A percentile compares a stretch with the other conserved stretches of the same genome.
Conservation (phyloP, 2,888 invertebrate genomes). For the Latrodectus elegans region DNA sequence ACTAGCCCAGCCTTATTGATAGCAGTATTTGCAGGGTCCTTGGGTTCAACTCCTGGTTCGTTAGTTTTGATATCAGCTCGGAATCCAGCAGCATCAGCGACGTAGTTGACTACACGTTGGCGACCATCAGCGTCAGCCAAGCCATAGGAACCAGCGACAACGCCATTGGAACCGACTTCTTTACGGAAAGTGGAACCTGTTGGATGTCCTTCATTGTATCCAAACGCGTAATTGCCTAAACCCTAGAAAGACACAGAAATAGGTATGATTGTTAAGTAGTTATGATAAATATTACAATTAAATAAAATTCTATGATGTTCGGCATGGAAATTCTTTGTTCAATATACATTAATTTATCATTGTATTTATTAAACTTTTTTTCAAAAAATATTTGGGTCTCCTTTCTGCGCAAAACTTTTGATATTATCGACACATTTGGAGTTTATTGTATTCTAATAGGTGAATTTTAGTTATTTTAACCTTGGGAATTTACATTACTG, state of each 20-base stretch:
- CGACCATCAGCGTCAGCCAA: slow-evolving; percentile 70
- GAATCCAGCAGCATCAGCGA: slow-evolving; percentile 70
- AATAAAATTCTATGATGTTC: too few species aligned
- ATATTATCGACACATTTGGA: too few species aligned
- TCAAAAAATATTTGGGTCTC: too few species aligned
- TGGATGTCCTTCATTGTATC: slow-evolving; percentile 71
- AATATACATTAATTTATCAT: too few species aligned
- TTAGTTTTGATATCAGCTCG: slow-evolving; percentile 70
- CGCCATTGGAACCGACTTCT: slow-evolving; percentile 69
- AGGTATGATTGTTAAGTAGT: not conserved
- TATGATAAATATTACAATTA: too few species aligned
- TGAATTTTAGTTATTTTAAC: too few species aligned
- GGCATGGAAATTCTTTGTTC: too few species aligned
- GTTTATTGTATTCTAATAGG: too few species aligned
- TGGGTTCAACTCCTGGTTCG: slow-evolving; percentile 70
- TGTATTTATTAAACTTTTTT: too few species aligned
- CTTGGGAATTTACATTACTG: too few species aligned
- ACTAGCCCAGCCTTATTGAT: slow-evolving; percentile 67
- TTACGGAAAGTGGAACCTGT: slow-evolving; percentile 71
- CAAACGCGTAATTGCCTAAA: slow-evolving; percentile 71
- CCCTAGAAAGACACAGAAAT: slow-evolving; percentile 28
- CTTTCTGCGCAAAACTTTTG: too few species aligned
- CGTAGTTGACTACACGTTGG: slow-evolving; percentile 71
- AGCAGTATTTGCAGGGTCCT: slow-evolving; percentile 65
- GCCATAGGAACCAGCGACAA: slow-evolving; percentile 70